Percentiles rank a stretch among this genome's conserved stretches.
Conservation (phyloP, 1,140 invertebrate species). For the Drosophila ficusphila region DNA sequence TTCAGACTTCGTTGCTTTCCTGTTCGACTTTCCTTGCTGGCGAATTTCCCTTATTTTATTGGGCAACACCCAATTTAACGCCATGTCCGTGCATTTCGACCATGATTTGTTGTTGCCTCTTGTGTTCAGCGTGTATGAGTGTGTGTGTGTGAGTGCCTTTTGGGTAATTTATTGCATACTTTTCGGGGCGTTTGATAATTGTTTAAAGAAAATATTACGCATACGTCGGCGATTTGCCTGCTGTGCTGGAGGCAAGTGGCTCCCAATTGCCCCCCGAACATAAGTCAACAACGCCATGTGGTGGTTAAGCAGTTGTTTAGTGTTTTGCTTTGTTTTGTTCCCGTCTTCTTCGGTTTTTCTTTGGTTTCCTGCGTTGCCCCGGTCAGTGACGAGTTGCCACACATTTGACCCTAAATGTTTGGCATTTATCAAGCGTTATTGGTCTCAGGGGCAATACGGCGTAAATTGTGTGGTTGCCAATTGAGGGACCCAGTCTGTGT, state of each 20-base stretch:
- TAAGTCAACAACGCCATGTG: slow-evolving; percentile 61
- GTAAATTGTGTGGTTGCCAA: slow-evolving; percentile 82
- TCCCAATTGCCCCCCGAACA: slow-evolving; percentile 37
- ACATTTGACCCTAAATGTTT: slow-evolving; percentile 82
- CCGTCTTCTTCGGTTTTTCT: slow-evolving; percentile 25
- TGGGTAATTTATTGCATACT: slow-evolving; percentile 71
- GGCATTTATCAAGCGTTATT: slow-evolving; percentile 84
- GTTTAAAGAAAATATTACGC: slow-evolving; percentile 83
- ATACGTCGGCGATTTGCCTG: slow-evolving; percentile 70
- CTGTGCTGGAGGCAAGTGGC: slow-evolving; percentile 20
- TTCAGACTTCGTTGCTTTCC: slow-evolving; percentile 25
- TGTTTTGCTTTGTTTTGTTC: slow-evolving; percentile 8
- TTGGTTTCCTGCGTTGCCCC: not conserved
- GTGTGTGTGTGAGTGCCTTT: slow-evolving; percentile 36
- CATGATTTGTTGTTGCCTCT: slow-evolving; percentile 71
- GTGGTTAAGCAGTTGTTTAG: slow-evolving; percentile 30
- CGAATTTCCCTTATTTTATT: slow-evolving; percentile 48
- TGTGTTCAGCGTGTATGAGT: slow-evolving; percentile 18
- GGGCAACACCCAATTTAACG: slow-evolving; percentile 53
- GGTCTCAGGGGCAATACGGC: slow-evolving; percentile 79
- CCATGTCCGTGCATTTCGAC: slow-evolving; percentile 52
- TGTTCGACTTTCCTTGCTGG: not conserved
- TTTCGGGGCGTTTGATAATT: slow-evolving; percentile 78
- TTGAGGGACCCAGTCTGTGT: slow-evolving; percentile 47
- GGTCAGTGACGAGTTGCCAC: slow-evolving; percentile 47